phyloP scores from a whole-genome alignment of 1,140 invertebrate genomes.

The Stegodyphus dumicola region DNA sequence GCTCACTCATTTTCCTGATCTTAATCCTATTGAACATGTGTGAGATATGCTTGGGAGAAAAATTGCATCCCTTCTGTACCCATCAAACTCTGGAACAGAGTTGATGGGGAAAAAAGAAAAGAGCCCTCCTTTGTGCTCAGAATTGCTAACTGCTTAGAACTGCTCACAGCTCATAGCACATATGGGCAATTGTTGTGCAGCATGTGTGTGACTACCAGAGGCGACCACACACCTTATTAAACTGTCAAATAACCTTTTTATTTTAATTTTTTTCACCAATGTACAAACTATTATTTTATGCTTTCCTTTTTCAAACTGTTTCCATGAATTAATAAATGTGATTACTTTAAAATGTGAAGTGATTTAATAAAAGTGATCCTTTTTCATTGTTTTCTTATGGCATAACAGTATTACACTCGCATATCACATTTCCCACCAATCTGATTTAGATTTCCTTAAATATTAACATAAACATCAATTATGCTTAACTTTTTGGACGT shows the following conservation, averaged over 20 bases:
- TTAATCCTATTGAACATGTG: neutral
- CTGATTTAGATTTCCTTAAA: conserved; percentile 1
- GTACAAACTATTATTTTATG: neutral
- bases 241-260: neutral
- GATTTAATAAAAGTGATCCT: too few relatives aligned
- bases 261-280: neutral
- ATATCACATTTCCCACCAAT: neutral
- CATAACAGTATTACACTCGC: neutral
- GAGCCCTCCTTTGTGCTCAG: neutral
- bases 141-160: too few relatives aligned
- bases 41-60: neutral
- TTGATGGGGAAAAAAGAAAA: too few relatives aligned
- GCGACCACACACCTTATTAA: conserved; percentile 1
- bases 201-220: neutral
- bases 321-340: neutral
- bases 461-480: conserved; percentile 19
- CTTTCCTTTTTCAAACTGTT: neutral
- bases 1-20: neutral
- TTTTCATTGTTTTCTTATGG: neutral
- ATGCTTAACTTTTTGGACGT: neutral
- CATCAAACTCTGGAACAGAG: neutral
- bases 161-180: conserved; percentile 5
- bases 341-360: too few relatives aligned
- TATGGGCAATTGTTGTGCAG: conserved; percentile 54
- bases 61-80: neutral